Conservation (phyloP, 1,140 invertebrate genomes). For the Ceratina australensis region DNA sequence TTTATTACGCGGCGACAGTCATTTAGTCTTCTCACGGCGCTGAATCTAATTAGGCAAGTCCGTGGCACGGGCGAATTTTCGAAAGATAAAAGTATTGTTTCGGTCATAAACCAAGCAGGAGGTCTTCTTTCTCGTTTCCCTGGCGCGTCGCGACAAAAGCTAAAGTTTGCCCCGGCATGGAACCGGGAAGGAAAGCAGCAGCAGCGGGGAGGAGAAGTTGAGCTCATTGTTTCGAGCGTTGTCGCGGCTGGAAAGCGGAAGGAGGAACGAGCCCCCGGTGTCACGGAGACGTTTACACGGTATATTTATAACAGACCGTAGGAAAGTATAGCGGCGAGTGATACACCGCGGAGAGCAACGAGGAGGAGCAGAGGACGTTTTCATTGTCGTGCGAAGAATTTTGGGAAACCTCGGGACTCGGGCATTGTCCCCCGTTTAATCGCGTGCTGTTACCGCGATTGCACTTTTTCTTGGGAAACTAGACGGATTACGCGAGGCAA, state of each 20-base stretch:
- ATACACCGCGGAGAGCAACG: conserved; percentile 1
- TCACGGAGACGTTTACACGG: conserved; percentile 53
- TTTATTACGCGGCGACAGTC: conserved; percentile 23
- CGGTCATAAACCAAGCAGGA: conserved; percentile 27
- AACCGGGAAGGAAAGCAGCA: neutral
- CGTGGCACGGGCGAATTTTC: conserved; percentile 14
- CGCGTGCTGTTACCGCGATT: conserved; percentile 28
- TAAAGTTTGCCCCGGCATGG: conserved; percentile 37
- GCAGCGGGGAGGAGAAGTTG: conserved; percentile 8
- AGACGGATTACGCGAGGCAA: neutral
- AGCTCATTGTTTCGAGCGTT: conserved; percentile 54
- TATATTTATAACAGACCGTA: conserved; percentile 48
- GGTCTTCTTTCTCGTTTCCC: conserved; percentile 31
- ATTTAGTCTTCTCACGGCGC: neutral
- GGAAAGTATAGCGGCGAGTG: conserved; percentile 31
- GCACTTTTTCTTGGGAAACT: neutral
- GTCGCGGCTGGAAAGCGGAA: conserved; percentile 52
- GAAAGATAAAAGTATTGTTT: conserved; percentile 47
- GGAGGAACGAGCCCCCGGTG: conserved; percentile 25
- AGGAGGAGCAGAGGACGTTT: neutral
- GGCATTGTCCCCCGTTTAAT: conserved; percentile 13
- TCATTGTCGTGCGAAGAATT: conserved; percentile 35
- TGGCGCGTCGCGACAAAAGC: conserved; percentile 39
- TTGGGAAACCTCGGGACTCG: conserved; percentile 22
- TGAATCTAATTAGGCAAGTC: conserved; percentile 24